Base-by-base conservation (phyloP, 2,113 vertebrate genomes). In the Oriolus oriolus region DNA sequence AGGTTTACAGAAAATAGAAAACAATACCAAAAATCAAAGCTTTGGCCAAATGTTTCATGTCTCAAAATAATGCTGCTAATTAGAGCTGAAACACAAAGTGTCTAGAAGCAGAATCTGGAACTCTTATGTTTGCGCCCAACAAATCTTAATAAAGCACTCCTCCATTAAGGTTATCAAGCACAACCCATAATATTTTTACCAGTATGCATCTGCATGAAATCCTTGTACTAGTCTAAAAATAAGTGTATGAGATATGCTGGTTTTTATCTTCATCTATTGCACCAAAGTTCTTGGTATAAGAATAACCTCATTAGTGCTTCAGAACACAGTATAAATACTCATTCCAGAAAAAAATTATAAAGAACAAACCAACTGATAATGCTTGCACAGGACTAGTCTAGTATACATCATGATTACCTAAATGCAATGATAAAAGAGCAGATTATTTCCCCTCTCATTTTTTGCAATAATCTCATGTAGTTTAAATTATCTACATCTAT, bases 401-500 rank as follows among this genome's bases (percentile, higher is more conserved):
- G 88, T 39, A 81, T 8, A 68, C 7, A 56, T 24, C 33, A 37
- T 60, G 56, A 80, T 92, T 92, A 69, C 42, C 47, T 71, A 93
- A 86, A 94, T 71, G 52, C 28, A 93, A 30, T 56, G 70, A 74
- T 93, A 70, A 80, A 95, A 88, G 57, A 91, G 23, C 24, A 87
- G 63, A 83, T 71, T 76, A 73, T 95, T 96, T 64, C 9, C 8
- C 9, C 28, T 16, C 69, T 59, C 66, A 92, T 80, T 95, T 93
- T 92, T 94, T 66, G 53, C 27, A 92, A 66, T 86, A 84, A 92
- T 71, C 83, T 73, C 10, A 2, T 52, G 53, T 60, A 89, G 44
- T 90, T 95, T 86, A 90, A 90, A 96, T 96, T 90, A 94, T 75
- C 85, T 96, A 49, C 71, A 86, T 94, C 71, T 93, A 86, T 94